Evolutionary conservation across 2,113 vertebrate genomes (phyloP).

Genomic region (Alosa alosa): DNA sequence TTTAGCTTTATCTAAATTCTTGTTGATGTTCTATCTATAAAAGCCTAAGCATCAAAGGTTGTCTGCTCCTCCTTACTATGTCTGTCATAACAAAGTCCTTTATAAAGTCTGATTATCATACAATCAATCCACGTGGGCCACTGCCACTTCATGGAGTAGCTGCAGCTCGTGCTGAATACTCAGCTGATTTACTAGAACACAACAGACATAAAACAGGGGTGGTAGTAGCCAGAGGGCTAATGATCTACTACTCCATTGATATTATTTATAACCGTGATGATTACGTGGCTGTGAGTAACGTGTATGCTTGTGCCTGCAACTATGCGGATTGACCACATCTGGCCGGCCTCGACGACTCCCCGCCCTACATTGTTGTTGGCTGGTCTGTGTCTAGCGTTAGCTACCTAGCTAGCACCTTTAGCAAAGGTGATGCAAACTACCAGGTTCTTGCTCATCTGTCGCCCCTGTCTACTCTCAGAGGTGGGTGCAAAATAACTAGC

Average conservation of each 20-base stretch:
- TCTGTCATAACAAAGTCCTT: background rate
- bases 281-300: background rate
- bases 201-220: background rate
- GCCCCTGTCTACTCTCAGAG: background rate
- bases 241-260: no score
- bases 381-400: constrained; percentile 30
- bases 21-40: no score
- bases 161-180: background rate
- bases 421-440: constrained; percentile 70
- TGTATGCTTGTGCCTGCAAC: background rate
- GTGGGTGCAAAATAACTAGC: background rate
- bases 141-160: background rate
- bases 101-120: background rate
- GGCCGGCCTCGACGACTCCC: constrained; percentile 29
- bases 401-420: constrained; percentile 40
- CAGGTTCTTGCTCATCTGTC: background rate
- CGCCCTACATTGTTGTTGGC: constrained; percentile 45
- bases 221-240: background rate
- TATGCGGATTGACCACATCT: constrained; percentile 17
- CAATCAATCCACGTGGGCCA: background rate
- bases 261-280: background rate
- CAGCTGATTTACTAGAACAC: background rate
- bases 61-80: background rate
- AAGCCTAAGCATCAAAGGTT: no score
- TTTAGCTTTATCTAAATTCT: no score